phyloP scores from a whole-genome alignment of 2,888 invertebrate genomes.

The Spilosoma lubricipeda region DNA sequence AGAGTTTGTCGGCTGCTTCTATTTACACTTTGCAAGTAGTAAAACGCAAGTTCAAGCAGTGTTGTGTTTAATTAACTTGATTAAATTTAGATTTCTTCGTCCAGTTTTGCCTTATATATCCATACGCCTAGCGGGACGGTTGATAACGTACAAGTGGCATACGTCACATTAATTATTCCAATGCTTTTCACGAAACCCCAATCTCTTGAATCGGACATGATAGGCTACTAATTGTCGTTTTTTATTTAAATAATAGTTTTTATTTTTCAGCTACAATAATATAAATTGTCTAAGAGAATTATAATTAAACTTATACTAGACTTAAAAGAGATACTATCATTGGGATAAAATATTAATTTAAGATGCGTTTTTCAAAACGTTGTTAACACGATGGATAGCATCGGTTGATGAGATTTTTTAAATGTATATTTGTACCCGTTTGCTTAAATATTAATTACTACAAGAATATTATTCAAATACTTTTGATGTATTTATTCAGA shows the following conservation, averaged over 20 bases:
- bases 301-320: too few relatives aligned
- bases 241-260: not conserved
- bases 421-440: not conserved
- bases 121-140: not conserved
- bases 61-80: conserved; percentile 30
- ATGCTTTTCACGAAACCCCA: not conserved
- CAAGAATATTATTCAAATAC: too few relatives aligned
- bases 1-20: conserved; percentile 75
- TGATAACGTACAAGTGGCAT: not conserved
- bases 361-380: not conserved
- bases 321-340: too few relatives aligned
- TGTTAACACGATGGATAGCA: not conserved
- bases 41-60: conserved; percentile 40
- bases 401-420: not conserved
- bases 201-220: not conserved
- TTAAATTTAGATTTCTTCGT: too few relatives aligned
- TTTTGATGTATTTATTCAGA: too few relatives aligned
- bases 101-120: not conserved
- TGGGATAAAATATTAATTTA: not conserved
- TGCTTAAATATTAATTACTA: not conserved
- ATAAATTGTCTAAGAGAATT: not conserved
- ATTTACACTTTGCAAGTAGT: conserved; percentile 64
- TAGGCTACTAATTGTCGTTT: not conserved
- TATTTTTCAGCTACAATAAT: not conserved
- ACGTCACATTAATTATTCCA: not conserved